Evolutionary conservation across 2,113 vertebrate genomes (phyloP), one percentile per base, ranked within the genome.

Genomic region (Stegastes partitus): DNA sequence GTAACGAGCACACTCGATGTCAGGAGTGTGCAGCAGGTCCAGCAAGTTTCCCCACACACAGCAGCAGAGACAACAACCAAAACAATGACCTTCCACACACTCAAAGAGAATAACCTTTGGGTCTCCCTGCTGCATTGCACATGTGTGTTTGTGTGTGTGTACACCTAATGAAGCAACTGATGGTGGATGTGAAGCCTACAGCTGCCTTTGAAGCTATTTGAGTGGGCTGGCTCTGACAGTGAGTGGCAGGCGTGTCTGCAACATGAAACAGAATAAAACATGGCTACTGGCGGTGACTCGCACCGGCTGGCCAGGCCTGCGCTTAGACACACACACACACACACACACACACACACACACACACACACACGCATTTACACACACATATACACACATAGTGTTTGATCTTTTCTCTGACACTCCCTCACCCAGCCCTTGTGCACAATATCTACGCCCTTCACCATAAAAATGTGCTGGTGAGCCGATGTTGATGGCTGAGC

Each of bases 191-290:
- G 79, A 81, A 75, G 87, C 68, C 81, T 73, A 79, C 79, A 83
- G 83, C 47, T 57, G 77, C 77, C 91, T 94, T 93, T 94, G 93
- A 93, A 93, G 92, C 77, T 58, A 65, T 87, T 61, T 81, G 82
- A 90, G 90, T 82, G 85, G 87, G 83, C 75, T 69, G 81, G 77
- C 79, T 81, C 89, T 93, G 94, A 93, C 92, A 94, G 91, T 94
- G 92, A 94, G 86, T 93, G 93, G 91, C 90, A 92, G 88, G 68
- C 88, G 64, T 87, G 84, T 91, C 82, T 84, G 83, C 83, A 87
- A 93, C 93, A 95, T 95, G 90, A 95, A 95, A 94, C 84, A 85
- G 94, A 94, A 94, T 95, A 94, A 95, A 94, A 95, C 93, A 94
- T 94, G 92, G 81, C 82, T 85, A 77, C 88, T 93, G 81, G 86